Evolutionary conservation across 2,113 vertebrate genomes (phyloP).

Genomic region (Rhinopithecus roxellana): DNA sequence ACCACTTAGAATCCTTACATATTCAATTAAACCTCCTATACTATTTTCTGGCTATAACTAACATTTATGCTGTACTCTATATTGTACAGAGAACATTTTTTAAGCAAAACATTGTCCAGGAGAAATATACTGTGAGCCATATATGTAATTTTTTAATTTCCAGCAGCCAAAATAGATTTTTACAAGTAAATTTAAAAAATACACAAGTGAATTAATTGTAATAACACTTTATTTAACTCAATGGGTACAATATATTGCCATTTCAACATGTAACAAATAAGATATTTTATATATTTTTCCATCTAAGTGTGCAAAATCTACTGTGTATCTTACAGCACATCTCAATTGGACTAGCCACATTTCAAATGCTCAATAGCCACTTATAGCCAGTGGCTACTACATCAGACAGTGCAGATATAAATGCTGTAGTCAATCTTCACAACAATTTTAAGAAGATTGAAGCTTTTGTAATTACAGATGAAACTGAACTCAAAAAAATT

Average conservation of each 20-base stretch:
- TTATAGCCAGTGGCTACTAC: neutral
- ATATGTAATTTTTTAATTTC: neutral
- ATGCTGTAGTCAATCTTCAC: neutral
- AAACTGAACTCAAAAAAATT: neutral
- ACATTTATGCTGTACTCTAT: neutral
- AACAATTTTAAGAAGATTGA: neutral
- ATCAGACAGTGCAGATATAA: neutral
- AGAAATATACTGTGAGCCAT: neutral
- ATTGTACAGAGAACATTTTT: neutral
- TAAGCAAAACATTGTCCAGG: neutral
- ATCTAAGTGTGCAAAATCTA: neutral
- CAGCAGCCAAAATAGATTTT: neutral
- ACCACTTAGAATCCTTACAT: neutral
- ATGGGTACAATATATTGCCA: neutral
- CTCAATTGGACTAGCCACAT: neutral
- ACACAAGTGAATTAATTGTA: slow-evolving; percentile 2
- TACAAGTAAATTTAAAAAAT: neutral
- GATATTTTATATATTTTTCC: neutral
- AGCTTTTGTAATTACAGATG: neutral
- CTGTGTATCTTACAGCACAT: neutral
- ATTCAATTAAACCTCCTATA: neutral
- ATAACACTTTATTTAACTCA: slow-evolving; percentile 11
- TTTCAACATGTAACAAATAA: neutral
- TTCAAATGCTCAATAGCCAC: neutral
- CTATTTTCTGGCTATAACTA: neutral